Evolutionary conservation across 1,140 invertebrate species (phyloP).

Genomic region (Zaprionus nigranus): DNA sequence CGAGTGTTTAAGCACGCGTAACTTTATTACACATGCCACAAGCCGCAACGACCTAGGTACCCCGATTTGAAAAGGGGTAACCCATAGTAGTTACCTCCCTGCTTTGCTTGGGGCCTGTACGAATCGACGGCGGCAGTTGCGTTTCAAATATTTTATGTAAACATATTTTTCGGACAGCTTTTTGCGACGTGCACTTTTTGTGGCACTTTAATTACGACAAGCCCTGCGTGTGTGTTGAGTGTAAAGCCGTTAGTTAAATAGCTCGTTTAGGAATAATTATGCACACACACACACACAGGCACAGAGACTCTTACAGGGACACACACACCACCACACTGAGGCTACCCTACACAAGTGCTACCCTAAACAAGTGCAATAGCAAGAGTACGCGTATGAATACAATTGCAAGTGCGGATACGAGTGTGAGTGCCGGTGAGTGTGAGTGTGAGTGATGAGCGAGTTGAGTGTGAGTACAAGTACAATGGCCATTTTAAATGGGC

Average conservation of each 20-base stretch:
- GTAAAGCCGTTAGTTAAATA: conserved; percentile 72
- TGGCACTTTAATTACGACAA: conserved; percentile 66
- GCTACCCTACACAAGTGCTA: background rate
- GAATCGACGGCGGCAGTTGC: conserved; percentile 27
- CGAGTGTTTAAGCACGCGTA: conserved; percentile 61
- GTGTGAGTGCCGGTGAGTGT: background rate
- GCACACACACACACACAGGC: conserved; percentile 12
- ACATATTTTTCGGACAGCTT: conserved; percentile 56
- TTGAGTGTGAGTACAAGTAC: conserved; percentile 1
- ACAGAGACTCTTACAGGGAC: background rate
- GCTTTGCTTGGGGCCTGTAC: conserved; percentile 17
- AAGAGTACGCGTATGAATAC: conserved; percentile 8
- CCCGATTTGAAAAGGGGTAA: too few species aligned
- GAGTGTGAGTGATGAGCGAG: background rate
- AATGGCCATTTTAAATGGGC: conserved; percentile 37
- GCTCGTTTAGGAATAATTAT: conserved; percentile 79
- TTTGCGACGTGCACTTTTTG: conserved; percentile 30
- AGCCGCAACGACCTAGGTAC: conserved; percentile 7
- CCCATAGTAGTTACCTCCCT: background rate
- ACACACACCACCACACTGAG: conserved; percentile 21
- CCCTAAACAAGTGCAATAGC: conserved; percentile 32
- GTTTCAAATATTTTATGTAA: conserved; percentile 80
- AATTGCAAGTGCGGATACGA: background rate
- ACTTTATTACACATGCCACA: conserved; percentile 74
- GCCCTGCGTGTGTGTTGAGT: conserved; percentile 44